phyloP scores from a whole-genome alignment of 1,140 invertebrate genomes.

The Aphis craccivora region DNA sequence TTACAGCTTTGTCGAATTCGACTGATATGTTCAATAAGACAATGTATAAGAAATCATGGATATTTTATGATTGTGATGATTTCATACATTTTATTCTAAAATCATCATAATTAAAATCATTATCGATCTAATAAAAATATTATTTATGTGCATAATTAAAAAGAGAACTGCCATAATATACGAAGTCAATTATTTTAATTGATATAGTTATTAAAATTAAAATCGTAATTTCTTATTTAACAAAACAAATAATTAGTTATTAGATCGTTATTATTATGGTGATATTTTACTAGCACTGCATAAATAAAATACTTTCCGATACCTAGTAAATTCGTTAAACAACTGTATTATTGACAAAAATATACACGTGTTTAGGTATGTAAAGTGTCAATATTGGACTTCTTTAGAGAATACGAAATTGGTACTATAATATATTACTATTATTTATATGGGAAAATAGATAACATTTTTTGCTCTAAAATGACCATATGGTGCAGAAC shows the following conservation, averaged over 20 bases:
- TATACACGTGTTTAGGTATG: background rate
- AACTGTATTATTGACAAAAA: background rate
- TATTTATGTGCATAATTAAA: background rate
- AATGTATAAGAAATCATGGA: no score
- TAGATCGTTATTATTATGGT: background rate
- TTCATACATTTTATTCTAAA: background rate
- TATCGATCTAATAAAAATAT: background rate
- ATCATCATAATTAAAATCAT: no score
- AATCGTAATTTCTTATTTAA: background rate
- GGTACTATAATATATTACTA: background rate
- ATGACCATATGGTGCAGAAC: constrained; percentile 12
- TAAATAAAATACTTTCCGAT: background rate
- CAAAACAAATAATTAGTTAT: background rate
- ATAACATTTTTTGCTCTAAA: constrained; percentile 8
- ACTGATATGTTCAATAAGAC: background rate
- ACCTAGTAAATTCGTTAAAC: background rate
- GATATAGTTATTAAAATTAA: no score
- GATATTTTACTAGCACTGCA: background rate
- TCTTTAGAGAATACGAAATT: background rate
- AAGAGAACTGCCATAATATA: no score
- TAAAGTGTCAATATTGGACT: background rate
- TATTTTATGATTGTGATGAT: no score
- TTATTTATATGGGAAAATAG: background rate
- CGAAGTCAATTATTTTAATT: no score
- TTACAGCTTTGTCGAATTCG: background rate